phyloP scores from a whole-genome alignment of 1,140 invertebrate species.

The Hycleus cichorii region DNA sequence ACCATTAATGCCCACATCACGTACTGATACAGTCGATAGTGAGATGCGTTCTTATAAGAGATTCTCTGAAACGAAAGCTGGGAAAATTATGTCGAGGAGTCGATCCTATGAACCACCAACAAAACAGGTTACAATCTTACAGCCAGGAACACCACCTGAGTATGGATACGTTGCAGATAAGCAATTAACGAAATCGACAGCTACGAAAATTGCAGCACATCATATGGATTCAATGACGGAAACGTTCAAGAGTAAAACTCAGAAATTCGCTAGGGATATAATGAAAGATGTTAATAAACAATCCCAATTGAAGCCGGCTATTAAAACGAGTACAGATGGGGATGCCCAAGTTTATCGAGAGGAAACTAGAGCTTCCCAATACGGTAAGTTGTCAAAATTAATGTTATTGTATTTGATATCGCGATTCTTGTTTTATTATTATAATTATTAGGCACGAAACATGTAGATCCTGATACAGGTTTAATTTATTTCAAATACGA shows the following conservation, averaged over 20 bases:
- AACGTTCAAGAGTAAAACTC: slow-evolving; percentile 61
- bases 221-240: slow-evolving; percentile 61
- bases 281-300: slow-evolving; percentile 50
- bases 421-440: slow-evolving; percentile 1
- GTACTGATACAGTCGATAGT: slow-evolving; percentile 23
- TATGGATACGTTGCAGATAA: slow-evolving; percentile 47
- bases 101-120: slow-evolving; percentile 32
- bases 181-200: slow-evolving; percentile 42
- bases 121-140: slow-evolving; percentile 33
- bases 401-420: not conserved
- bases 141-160: slow-evolving; percentile 53
- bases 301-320: slow-evolving; percentile 47
- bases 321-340: slow-evolving; percentile 44
- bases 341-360: slow-evolving; percentile 63
- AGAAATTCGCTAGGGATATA: slow-evolving; percentile 60
- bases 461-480: slow-evolving; percentile 67
- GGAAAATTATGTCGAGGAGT: slow-evolving; percentile 36
- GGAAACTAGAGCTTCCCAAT: slow-evolving; percentile 60
- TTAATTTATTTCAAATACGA: slow-evolving; percentile 79
- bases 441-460: slow-evolving; percentile 56
- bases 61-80: slow-evolving; percentile 26
- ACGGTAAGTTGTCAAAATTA: slow-evolving; percentile 49
- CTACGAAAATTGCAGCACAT: slow-evolving; percentile 49
- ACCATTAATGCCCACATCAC: slow-evolving; percentile 38
- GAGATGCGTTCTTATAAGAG: slow-evolving; percentile 24